Percentiles rank a stretch among this genome's conserved stretches.
These are phyloP conservation scores for Campaea margaritaria DNA, from an alignment of 2,888 invertebrate genomes.

Conservation along the genomic window DNA sequence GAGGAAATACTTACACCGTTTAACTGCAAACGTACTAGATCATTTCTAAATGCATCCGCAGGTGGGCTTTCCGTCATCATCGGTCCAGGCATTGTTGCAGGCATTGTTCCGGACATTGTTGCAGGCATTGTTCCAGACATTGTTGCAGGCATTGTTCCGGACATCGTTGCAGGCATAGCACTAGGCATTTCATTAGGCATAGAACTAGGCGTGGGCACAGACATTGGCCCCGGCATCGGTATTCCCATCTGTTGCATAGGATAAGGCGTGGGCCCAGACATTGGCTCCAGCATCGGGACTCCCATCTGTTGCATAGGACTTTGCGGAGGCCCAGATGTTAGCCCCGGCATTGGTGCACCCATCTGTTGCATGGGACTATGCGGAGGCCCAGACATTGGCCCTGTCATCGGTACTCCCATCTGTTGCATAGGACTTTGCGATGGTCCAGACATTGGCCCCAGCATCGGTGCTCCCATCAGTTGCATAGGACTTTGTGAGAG, in stretches of 20 bases:
- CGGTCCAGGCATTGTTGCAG: conserved; percentile 5
- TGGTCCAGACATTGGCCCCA: conserved; percentile 24
- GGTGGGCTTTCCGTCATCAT: conserved; percentile 9
- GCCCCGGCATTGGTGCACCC: conserved; percentile 12
- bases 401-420: neutral
- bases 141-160: neutral
- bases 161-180: conserved; percentile 6
- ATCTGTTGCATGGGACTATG: too few relatives aligned
- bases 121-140: conserved; percentile 4
- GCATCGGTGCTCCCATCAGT: conserved; percentile 2
- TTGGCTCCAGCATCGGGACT: neutral
- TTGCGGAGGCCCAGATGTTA: conserved; percentile 23
- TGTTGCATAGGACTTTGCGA: conserved; percentile 19
- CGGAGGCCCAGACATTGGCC: neutral
- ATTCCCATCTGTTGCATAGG: too few relatives aligned
- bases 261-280: conserved; percentile 4
- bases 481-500: conserved; percentile 2
- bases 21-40: conserved; percentile 48
- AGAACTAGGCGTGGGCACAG: conserved; percentile 25
- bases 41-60: conserved; percentile 20
- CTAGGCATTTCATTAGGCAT: conserved; percentile 15
- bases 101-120: conserved; percentile 8
- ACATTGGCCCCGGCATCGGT: conserved; percentile 22
- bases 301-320: conserved; percentile 8
- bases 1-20: conserved; percentile 53